Evolutionary conservation across 2,797 vertebrate genomes (phyloP).

Genomic region (Kryptolebias ocellatus): DNA sequence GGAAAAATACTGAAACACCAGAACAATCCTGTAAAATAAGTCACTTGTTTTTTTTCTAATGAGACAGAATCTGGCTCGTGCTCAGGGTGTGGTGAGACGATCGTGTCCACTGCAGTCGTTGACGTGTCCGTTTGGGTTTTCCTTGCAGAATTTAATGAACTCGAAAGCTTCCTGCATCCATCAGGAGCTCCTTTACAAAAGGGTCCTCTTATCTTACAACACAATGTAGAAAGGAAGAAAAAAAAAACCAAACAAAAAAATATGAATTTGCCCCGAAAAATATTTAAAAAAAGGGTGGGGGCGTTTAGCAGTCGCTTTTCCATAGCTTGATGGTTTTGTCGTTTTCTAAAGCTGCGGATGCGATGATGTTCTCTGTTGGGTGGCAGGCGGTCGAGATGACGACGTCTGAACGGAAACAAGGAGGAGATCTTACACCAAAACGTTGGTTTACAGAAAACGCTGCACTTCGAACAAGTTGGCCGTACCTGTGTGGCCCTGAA

Average conservation of each 20-base stretch:
- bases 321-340: slow-evolving; percentile 99
- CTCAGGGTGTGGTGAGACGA: slow-evolving; percentile 8
- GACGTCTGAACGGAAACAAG: slow-evolving; percentile 83
- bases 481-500: slow-evolving; percentile 97
- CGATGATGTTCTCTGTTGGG: slow-evolving; percentile 99
- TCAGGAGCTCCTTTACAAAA: slow-evolving; percentile 53
- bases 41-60: slow-evolving; percentile 16
- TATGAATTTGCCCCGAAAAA: slow-evolving; percentile 32
- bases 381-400: slow-evolving; percentile 99
- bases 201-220: slow-evolving; percentile 60
- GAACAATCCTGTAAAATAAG: slow-evolving; percentile 17
- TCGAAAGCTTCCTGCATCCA: slow-evolving; percentile 41
- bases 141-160: slow-evolving; percentile 40
- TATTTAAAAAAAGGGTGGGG: background rate
- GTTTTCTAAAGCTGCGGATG: slow-evolving; percentile 97
- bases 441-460: background rate
- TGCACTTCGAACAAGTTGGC: too few relatives aligned
- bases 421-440: background rate
- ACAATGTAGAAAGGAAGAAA: slow-evolving; percentile 45
- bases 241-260: slow-evolving; percentile 50
- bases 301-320: slow-evolving; percentile 96
- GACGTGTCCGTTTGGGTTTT: slow-evolving; percentile 18
- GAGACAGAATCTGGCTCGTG: slow-evolving; percentile 16
- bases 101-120: slow-evolving; percentile 11
- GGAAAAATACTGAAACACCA: slow-evolving; percentile 40